These are phyloP conservation scores for Amaurobius ferox DNA, from an alignment of 2,888 invertebrate genomes.

Conservation along the genomic window DNA sequence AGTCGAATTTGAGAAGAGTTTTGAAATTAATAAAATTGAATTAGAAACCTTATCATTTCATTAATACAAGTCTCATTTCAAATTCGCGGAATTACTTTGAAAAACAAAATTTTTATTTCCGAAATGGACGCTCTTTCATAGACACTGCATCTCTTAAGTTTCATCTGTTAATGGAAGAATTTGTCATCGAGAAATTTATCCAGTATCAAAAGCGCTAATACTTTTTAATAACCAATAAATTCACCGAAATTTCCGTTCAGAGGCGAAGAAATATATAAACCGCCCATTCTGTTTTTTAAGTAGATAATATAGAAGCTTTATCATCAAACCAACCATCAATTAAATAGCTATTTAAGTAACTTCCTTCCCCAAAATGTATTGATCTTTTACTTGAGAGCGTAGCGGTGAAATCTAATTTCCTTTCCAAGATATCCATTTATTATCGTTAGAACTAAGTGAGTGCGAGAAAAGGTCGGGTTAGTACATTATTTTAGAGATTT, in stretches of 20 bases:
- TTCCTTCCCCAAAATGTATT: background rate
- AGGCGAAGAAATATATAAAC: background rate
- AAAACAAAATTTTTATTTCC: no score
- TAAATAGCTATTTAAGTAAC: background rate
- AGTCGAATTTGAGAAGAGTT: no score
- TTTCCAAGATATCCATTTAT: conserved; percentile 38
- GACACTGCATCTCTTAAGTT: no score
- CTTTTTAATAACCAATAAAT: background rate
- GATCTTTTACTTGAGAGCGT: background rate
- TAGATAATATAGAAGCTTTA: background rate
- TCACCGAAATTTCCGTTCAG: background rate
- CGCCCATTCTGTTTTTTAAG: background rate
- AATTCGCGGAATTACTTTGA: no score
- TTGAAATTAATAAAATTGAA: no score
- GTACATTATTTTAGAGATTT: background rate
- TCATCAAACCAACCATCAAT: background rate
- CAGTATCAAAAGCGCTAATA: no score
- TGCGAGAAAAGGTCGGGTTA: background rate
- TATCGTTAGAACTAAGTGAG: conserved; percentile 31
- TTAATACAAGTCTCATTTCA: no score
- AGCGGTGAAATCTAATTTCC: conserved; percentile 32
- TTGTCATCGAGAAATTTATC: no score
- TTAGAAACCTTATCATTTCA: no score
- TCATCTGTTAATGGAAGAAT: no score
- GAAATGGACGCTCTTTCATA: no score